phyloP scores from a whole-genome alignment of 2,888 invertebrate species.

The Meteorus colon region DNA sequence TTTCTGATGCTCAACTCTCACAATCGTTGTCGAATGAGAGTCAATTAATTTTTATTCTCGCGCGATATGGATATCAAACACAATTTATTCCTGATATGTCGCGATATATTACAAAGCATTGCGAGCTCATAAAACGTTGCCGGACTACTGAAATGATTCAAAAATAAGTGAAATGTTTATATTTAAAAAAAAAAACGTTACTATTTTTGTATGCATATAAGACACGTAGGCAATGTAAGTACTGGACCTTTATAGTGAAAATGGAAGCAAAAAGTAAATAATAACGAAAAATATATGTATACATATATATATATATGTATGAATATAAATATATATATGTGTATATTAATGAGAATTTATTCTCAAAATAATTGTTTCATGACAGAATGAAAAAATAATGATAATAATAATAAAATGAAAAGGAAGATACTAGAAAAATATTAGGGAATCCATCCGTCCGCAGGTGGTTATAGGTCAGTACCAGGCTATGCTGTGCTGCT shows the following conservation, averaged over 20 bases:
- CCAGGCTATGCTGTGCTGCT: conserved; percentile 73
- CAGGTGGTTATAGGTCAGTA: conserved; percentile 74
- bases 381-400: conserved; percentile 37
- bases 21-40: neutral
- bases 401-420: conserved; percentile 43
- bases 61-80: neutral
- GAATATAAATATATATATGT: conserved; percentile 35
- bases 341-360: conserved; percentile 35
- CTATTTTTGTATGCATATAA: conserved; percentile 69
- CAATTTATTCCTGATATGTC: neutral
- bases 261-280: conserved; percentile 48
- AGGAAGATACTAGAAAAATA: conserved; percentile 41
- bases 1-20: conserved; percentile 9
- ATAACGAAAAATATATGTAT: conserved; percentile 43
- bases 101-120: conserved; percentile 46
- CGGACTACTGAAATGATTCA: conserved; percentile 49
- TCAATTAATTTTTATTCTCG: conserved; percentile 14
- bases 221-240: conserved; percentile 66
- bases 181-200: conserved; percentile 59
- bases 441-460: conserved; percentile 70
- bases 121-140: conserved; percentile 56
- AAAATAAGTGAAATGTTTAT: conserved; percentile 56
- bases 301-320: conserved; percentile 40
- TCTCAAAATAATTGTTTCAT: neutral
- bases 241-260: conserved; percentile 67